Evolutionary conservation across 2,888 invertebrate species (phyloP).

Genomic region (Cheilosia vulpina): DNA sequence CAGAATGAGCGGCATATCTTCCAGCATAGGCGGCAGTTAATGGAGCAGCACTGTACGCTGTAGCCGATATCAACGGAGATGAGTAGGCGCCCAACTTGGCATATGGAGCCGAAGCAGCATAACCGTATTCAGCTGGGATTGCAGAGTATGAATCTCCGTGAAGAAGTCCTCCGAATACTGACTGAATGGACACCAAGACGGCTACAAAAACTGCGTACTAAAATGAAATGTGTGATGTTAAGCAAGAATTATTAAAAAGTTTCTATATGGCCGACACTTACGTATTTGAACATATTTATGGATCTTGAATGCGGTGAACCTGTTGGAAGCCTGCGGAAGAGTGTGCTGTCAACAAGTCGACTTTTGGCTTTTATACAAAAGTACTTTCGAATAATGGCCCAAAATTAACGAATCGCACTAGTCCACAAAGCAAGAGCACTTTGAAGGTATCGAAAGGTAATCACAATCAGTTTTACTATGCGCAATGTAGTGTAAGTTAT

Average conservation of each 20-base stretch:
- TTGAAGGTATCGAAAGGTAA: slow-evolving; percentile 52
- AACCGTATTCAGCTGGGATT: slow-evolving; percentile 24
- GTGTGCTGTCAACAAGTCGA: slow-evolving; percentile 59
- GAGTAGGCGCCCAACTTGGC: slow-evolving; percentile 35
- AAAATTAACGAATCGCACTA: slow-evolving; percentile 23
- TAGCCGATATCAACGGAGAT: slow-evolving; percentile 10
- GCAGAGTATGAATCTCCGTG: slow-evolving; percentile 43
- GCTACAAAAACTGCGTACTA: slow-evolving; percentile 30
- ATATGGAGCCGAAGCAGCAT: slow-evolving; percentile 29
- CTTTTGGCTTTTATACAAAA: slow-evolving; percentile 62
- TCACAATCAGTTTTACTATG: slow-evolving; percentile 57
- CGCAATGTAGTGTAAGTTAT: slow-evolving; percentile 50
- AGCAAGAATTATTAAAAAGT: background rate
- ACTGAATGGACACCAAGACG: slow-evolving; percentile 21
- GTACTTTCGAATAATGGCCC: slow-evolving; percentile 31
- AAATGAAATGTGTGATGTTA: slow-evolving; percentile 1
- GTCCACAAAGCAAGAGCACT: slow-evolving; percentile 12
- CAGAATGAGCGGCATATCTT: slow-evolving; percentile 35
- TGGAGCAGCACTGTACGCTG: slow-evolving; percentile 37
- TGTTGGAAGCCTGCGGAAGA: slow-evolving; percentile 43
- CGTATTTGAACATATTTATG: slow-evolving; percentile 34
- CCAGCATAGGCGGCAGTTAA: slow-evolving; percentile 27
- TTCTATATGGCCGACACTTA: slow-evolving; percentile 11
- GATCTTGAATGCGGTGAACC: slow-evolving; percentile 20
- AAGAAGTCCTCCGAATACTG: slow-evolving; percentile 38